These are phyloP conservation scores for Lagorchestes hirsutus DNA, from an alignment of 2,797 vertebrate species.

Conservation along the genomic window DNA sequence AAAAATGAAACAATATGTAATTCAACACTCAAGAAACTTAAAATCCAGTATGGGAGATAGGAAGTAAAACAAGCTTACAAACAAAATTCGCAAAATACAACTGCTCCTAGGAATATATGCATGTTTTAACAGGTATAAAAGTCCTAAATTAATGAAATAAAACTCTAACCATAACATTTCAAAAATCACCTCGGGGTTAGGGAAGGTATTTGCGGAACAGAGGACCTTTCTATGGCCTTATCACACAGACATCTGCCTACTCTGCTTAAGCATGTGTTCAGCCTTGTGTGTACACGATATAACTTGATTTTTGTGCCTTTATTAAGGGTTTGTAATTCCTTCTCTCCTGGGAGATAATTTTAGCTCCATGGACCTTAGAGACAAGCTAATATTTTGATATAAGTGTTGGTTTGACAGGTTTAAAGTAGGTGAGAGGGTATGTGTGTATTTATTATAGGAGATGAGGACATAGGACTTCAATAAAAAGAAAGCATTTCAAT, in stretches of 20 bases:
- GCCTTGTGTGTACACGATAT: background rate
- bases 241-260: background rate
- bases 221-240: background rate
- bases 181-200: background rate
- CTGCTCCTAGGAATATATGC: background rate
- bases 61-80: background rate
- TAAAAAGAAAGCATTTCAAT: background rate
- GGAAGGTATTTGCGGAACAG: background rate
- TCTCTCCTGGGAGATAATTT: background rate
- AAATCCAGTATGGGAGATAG: background rate
- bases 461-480: background rate
- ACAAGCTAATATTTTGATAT: background rate
- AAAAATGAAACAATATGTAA: background rate
- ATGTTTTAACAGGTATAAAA: background rate
- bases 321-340: background rate
- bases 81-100: background rate
- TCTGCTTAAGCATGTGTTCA: background rate
- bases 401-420: background rate
- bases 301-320: background rate
- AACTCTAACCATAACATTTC: background rate
- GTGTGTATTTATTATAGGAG: background rate
- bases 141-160: background rate
- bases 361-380: background rate
- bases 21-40: background rate
- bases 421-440: background rate